Conservation (phyloP, 2,888 invertebrate species). For the Oxycera nigricornis region DNA sequence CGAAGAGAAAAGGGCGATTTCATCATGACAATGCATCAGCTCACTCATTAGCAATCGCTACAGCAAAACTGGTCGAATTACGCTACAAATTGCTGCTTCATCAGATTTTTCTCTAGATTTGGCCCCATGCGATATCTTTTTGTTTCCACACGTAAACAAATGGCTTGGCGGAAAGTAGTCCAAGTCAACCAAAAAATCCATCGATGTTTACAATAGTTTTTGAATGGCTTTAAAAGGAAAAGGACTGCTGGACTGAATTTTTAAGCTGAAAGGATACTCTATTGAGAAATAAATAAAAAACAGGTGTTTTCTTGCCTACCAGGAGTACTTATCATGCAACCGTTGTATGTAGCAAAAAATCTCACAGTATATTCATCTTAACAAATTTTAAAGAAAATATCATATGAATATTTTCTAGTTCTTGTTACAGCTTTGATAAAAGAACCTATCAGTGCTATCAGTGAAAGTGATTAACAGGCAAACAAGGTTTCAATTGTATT, state of each 20-base stretch:
- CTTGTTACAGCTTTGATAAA: no score
- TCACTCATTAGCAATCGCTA: background rate
- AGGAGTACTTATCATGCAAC: no score
- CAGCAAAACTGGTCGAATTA: constrained; percentile 1
- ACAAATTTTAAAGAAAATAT: no score
- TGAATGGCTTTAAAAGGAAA: background rate
- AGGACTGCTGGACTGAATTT: background rate
- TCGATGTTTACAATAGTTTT: background rate
- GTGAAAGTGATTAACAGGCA: no score
- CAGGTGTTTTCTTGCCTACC: background rate
- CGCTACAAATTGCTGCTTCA: background rate
- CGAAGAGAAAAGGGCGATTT: background rate
- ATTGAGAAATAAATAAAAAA: constrained; percentile 4
- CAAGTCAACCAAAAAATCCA: background rate
- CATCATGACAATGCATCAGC: background rate
- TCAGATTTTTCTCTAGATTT: background rate
- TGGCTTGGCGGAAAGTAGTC: background rate
- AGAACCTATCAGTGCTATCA: no score
- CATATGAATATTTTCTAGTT: no score
- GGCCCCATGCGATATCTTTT: background rate
- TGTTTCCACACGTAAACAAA: background rate
- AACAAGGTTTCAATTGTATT: no score
- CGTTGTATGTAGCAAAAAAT: no score
- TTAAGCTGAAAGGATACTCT: background rate
- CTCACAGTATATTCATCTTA: no score